Conservation (phyloP, 2,113 vertebrate species). For the Mesocricetus auratus region DNA sequence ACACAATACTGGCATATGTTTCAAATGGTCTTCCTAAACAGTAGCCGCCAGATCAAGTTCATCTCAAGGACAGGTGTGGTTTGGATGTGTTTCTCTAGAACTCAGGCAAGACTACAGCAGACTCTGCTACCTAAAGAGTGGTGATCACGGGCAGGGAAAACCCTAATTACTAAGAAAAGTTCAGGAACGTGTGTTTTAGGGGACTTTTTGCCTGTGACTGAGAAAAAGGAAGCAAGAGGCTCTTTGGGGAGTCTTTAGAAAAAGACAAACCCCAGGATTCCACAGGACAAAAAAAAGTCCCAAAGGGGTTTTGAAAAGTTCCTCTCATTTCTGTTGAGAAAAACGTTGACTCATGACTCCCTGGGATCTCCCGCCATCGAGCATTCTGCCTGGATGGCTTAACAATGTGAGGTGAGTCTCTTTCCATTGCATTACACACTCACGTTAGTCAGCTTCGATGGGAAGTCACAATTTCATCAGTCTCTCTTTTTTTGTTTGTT, state of each 20-base stretch:
- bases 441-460: neutral
- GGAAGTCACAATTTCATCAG: neutral
- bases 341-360: neutral
- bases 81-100: neutral
- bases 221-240: neutral
- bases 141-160: neutral
- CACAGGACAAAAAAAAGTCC: neutral
- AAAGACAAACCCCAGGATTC: neutral
- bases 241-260: neutral
- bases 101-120: neutral
- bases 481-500: no score
- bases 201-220: neutral
- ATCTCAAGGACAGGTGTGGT: neutral
- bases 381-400: neutral
- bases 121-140: neutral
- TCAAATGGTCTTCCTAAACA: neutral
- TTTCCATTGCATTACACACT: neutral
- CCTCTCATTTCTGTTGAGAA: conserved; percentile 25
- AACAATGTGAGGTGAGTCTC: neutral
- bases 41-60: neutral
- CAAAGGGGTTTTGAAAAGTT: neutral
- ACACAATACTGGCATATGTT: neutral
- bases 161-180: neutral
- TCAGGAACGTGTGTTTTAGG: neutral
- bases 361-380: neutral